Base-by-base conservation (phyloP, 2,888 invertebrate species). In the Bimastos eiseni region DNA sequence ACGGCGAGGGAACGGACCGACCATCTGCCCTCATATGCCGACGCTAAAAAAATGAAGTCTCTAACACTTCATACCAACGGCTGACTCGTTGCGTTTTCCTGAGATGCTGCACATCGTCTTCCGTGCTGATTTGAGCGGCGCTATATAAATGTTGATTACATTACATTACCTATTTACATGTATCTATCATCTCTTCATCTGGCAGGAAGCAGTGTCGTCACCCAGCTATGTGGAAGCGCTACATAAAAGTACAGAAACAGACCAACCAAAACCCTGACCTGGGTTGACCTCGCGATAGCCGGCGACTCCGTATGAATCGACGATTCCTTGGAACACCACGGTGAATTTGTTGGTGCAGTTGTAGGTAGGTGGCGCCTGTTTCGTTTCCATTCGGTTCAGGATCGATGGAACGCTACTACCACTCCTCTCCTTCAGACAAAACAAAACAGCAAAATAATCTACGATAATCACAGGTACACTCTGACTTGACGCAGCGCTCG, bases 281-380 rank as follows among this genome's bases (percentile, higher is more conserved):
- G 99, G 99, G 95, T 99, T 99, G 95, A 99, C 98, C 96, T 99
- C 99, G 90, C 98, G 96, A 95, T 99, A 99, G 90, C 97, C 97
- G 91, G 99, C 98, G 90, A 99, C 97, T 91, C 99, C 99, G 95
- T 99, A 99, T 0, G 99, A 97, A 96, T 99, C 98, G 93, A 99
- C 98, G 92, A 99, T 96, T 92, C 97, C 96, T 95, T 99, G 99
- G 96, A 99, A 99, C 93, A 97, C 99, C 93, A 96, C 96, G 0
- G 99, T 99, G 95, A 99, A 99, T 95, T 99, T 99, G 96, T 99
- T 99, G 91, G 98, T 98, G 91, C 98, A 97, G 95, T 99, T 98
- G 95, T 98, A 99, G 0, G 99, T 99, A 0, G 99, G 99, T 24
- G 99, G 99, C 95, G 97, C 93, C 92, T 94, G 93, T 94, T 97